Conservation (phyloP, 2,797 vertebrate genomes). For the Malacoraja senta region DNA sequence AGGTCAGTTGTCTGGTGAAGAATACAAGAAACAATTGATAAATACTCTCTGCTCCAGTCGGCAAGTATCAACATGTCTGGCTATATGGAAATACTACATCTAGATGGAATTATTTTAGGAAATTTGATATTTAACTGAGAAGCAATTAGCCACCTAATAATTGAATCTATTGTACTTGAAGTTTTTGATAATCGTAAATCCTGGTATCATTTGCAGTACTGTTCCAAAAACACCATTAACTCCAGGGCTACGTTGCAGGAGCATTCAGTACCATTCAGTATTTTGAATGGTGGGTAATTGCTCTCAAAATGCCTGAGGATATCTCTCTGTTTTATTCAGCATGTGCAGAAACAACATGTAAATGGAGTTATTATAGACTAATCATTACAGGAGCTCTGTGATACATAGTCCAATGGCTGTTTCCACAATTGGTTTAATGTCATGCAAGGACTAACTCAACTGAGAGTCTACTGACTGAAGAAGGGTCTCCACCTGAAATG, state of each 20-base stretch:
- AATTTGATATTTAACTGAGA: background rate
- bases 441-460: no score
- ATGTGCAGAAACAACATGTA: background rate
- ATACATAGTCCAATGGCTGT: background rate
- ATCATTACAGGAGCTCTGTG: background rate
- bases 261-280: no score
- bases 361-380: background rate
- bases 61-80: slow-evolving; percentile 49
- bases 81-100: background rate
- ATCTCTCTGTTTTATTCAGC: background rate
- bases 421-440: background rate
- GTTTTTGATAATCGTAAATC: background rate
- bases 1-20: slow-evolving; percentile 86
- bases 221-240: background rate
- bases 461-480: no score
- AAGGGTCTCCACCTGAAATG: no score
- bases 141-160: background rate
- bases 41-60: slow-evolving; percentile 86
- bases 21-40: slow-evolving; percentile 89
- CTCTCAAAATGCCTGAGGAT: no score
- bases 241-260: background rate
- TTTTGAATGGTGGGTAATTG: background rate
- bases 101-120: background rate
- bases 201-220: background rate
- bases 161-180: no score